Base-by-base conservation (phyloP, 2,113 vertebrate genomes). In the Gavia stellata region DNA sequence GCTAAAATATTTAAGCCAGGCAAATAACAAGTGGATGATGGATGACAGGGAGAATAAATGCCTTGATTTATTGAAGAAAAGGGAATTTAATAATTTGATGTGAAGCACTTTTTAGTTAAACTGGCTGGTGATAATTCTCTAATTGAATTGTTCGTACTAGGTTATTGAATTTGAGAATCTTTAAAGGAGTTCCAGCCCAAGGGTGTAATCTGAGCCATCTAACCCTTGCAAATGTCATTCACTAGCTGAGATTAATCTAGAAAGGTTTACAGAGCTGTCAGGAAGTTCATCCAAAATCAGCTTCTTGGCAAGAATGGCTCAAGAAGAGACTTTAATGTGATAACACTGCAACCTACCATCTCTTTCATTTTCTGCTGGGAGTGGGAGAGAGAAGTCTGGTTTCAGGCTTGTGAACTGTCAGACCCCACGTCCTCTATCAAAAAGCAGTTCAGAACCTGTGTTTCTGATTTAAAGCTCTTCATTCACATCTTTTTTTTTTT, bases 1-100 rank as follows among this genome's bases (percentile, higher is more conserved):
- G 52, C 49, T 97, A 87, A 95, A 96, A 92, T 97, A 95, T 91
- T 94, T 92, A 94, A 94, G 45, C 44, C 70, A 56, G 58, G 83
- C 81, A 84, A 94, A 91, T 94, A 95, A 94, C 58, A 45, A 97
- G 83, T 33, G 73, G 73, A 38, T 58, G 68, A 84, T 65, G 56
- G 77, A 49, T 91, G 91, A 81, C 47, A 74, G 24, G 58, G 58
- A 74, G 65, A 89, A 92, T 82, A 91, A 79, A 80, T 77, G 79
- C 61, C 34, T 58, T 75, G 73, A 81, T 95, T 96, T 96, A 61
- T 56, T 72, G 61, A 82, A 75, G 80, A 84, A 93, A 82, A 93
- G 53, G 18, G 81, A 91, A 72, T 93, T 85, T 85, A 65, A 75
- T 52, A 94, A 70, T 29, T 45, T 28, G 18, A 8, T 68, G 58